These are phyloP conservation scores for Oceanites oceanicus DNA, from an alignment of 2,113 vertebrate species.

Conservation along the genomic window DNA sequence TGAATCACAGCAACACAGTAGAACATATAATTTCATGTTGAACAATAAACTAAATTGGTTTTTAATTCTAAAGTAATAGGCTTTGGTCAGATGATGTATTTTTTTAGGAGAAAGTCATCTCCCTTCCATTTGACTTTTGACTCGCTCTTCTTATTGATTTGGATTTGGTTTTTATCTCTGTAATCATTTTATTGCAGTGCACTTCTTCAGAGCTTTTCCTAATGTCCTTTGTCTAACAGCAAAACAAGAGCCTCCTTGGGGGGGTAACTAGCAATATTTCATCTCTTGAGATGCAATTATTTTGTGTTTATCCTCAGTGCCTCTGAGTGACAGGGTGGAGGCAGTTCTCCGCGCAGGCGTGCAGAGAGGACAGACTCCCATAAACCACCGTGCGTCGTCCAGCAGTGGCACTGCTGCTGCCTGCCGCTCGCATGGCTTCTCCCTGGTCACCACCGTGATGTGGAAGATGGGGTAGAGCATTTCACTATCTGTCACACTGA, in stretches of 20 bases:
- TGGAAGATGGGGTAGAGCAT: neutral
- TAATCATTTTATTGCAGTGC: neutral
- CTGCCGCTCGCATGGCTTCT: neutral
- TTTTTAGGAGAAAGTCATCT: too few species aligned
- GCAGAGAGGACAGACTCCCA: neutral
- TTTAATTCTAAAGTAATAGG: neutral
- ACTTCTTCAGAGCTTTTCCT: neutral
- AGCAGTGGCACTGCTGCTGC: neutral
- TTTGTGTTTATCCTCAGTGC: constrained; percentile 44
- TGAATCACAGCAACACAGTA: neutral
- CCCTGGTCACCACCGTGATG: neutral
- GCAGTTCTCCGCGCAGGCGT: neutral
- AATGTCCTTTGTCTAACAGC: neutral
- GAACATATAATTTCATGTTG: neutral
- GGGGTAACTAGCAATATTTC: constrained; percentile 56
- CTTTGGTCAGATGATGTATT: neutral
- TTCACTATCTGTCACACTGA: neutral
- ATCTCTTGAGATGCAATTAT: constrained; percentile 85
- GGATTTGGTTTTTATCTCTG: neutral
- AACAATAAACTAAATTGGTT: neutral
- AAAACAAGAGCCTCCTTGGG: constrained; percentile 64
- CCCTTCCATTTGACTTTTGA: neutral
- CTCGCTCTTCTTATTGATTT: neutral
- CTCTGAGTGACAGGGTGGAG: neutral
- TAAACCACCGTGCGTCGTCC: neutral